Percentiles rank a stretch among this genome's conserved stretches.
These are phyloP conservation scores for Manacus vitellinus DNA, from an alignment of 2,113 vertebrate species.

Conservation along the genomic window DNA sequence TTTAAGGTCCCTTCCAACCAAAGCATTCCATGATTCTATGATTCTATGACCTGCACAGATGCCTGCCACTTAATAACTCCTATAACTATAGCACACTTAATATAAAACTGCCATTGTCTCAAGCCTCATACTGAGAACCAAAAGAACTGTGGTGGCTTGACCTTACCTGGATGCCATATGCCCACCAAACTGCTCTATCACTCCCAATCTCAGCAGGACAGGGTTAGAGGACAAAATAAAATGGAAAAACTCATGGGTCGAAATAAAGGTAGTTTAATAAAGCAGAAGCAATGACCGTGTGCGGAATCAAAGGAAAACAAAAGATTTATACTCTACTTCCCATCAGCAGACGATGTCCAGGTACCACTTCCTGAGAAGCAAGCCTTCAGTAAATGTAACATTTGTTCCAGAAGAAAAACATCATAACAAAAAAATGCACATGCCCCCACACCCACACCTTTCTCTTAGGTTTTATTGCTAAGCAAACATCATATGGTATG, in stretches of 20 bases:
- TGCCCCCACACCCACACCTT: not conserved
- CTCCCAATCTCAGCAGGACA: not conserved
- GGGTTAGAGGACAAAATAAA: not conserved
- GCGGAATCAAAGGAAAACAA: not conserved
- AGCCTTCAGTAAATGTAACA: not conserved
- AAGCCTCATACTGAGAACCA: not conserved
- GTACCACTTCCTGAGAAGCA: not conserved
- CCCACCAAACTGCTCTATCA: not conserved
- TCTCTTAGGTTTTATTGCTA: not conserved
- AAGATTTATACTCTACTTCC: not conserved
- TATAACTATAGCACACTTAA: not conserved
- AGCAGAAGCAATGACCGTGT: not conserved
- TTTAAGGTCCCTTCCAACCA: not conserved
- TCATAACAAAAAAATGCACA: not conserved
- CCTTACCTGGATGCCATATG: not conserved
- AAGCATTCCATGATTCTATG: not conserved
- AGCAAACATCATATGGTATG: fast-evolving
- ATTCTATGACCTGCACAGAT: not conserved
- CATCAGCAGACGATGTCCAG: not conserved
- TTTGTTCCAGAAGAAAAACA: not conserved
- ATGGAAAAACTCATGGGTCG: not conserved
- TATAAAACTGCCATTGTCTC: not conserved
- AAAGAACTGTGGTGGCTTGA: not conserved
- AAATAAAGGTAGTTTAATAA: not conserved
- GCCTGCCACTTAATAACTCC: not conserved